Evolutionary conservation across 2,113 vertebrate genomes (phyloP).

Genomic region (Pedionomus torquatus): DNA sequence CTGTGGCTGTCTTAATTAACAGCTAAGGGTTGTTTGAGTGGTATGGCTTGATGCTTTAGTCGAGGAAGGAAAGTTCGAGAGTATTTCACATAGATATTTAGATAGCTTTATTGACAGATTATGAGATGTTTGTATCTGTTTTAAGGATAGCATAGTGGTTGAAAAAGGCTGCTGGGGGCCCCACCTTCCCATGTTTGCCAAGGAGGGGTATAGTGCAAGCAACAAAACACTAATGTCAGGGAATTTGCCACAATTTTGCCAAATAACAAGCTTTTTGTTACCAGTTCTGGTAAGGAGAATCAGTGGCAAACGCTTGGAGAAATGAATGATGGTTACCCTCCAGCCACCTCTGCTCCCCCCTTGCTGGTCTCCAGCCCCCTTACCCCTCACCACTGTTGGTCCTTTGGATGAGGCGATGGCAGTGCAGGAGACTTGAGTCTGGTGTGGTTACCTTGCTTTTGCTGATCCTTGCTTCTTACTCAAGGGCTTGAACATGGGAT

Average conservation of each 20-base stretch:
- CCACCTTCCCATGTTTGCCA: background rate
- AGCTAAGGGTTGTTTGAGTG: background rate
- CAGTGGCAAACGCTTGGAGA: background rate
- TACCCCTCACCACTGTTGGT: background rate
- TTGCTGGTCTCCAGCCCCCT: background rate
- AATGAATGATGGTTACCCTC: fast-evolving
- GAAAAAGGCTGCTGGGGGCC: background rate
- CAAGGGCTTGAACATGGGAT: fast-evolving
- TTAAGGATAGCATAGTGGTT: background rate
- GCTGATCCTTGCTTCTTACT: background rate
- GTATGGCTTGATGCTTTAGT: background rate
- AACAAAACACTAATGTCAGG: background rate
- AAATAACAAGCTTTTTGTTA: background rate
- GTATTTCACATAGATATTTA: background rate
- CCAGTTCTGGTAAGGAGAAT: background rate
- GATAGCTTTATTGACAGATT: background rate
- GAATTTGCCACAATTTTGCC: background rate
- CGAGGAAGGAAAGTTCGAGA: background rate
- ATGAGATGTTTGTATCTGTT: background rate
- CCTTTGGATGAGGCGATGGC: background rate
- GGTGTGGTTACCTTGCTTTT: background rate
- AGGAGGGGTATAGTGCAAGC: background rate
- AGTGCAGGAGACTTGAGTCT: background rate
- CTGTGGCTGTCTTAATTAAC: background rate
- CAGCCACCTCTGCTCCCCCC: fast-evolving